phyloP scores from a whole-genome alignment of 2,797 vertebrate genomes.

The Microctenopoma lineatum region DNA sequence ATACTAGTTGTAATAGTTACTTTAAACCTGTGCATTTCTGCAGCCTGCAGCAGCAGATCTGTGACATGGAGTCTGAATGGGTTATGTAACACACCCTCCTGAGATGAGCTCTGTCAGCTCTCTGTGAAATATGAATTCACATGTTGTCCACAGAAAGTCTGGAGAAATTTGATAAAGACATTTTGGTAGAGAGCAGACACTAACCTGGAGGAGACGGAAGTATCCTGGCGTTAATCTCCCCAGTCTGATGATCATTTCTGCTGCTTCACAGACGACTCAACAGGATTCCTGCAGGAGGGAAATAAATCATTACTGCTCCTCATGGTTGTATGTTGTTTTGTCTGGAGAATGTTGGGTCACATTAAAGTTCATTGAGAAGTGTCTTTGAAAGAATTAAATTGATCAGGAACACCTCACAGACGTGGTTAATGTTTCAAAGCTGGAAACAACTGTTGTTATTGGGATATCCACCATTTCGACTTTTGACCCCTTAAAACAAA shows the following conservation, averaged over 20 bases:
- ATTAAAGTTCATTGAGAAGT: too few relatives aligned
- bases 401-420: too few relatives aligned
- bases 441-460: too few relatives aligned
- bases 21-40: neutral
- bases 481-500: too few relatives aligned
- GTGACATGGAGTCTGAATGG: constrained; percentile 16
- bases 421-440: too few relatives aligned
- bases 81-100: constrained; percentile 38
- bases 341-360: too few relatives aligned
- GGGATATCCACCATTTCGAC: too few relatives aligned
- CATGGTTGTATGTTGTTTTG: too few relatives aligned
- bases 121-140: constrained; percentile 47
- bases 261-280: constrained; percentile 12
- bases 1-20: too few relatives aligned
- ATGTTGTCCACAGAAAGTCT: neutral
- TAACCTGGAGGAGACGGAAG: constrained; percentile 90
- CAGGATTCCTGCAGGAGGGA: constrained; percentile 22
- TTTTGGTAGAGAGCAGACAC: neutral
- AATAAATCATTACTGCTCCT: neutral
- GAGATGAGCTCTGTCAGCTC: constrained; percentile 17
- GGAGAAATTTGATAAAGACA: neutral
- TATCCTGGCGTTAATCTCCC: constrained; percentile 89
- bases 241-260: constrained; percentile 85
- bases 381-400: too few relatives aligned
- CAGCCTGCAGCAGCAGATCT: neutral